Base-by-base conservation (phyloP, 2,113 vertebrate genomes). In the Notothenia rossii region DNA sequence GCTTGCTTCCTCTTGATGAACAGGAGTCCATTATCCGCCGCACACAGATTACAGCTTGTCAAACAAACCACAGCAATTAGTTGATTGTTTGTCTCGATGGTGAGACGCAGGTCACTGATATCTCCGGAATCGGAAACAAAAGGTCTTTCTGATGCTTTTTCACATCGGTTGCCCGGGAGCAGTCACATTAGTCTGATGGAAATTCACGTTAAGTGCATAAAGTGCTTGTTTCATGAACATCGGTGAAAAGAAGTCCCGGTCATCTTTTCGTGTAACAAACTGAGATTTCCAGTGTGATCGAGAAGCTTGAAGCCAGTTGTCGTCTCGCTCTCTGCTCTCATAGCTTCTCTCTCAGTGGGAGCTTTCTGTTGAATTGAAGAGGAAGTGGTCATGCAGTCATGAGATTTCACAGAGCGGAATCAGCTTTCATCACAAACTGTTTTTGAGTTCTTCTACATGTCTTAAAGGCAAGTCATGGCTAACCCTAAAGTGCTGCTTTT, bases 331-430 rank as follows among this genome's bases (percentile, higher is more conserved):
- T 86, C 88, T 88, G 79, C 82, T 18, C 76, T 62, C 59, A 45
- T 22, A 46, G 43, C 48, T 53, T 48, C 65, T n/a, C 53, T 17
- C 62, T 81, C 45, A 58, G 81, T 82, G 67, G 61, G 74, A 77
- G 75, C 75, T 70, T 74, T 89, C 75, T 84, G 72, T 87, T 73
- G 63, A 84, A 86, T 84, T 77, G 78, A 71, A 81, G 62, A 83
- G 66, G 79, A 88, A 86, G 83, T 84, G 75, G 83, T 78, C 85
- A 75, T 70, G 73, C 75, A n/a, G 82, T 75, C 79, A 71, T 83
- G 74, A 88, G 79, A 83, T 88, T 76, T 81, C 51, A 49, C 22
- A 29, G 49, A 78, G 72, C 29, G 4, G 3, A 29, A 29, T 29
- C 29, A 29, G 29, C 29, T 29, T 29, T 29, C 29, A 29, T 29